Evolutionary conservation across 2,797 vertebrate genomes (phyloP).

Genomic region (Acipenser oxyrinchus): DNA sequence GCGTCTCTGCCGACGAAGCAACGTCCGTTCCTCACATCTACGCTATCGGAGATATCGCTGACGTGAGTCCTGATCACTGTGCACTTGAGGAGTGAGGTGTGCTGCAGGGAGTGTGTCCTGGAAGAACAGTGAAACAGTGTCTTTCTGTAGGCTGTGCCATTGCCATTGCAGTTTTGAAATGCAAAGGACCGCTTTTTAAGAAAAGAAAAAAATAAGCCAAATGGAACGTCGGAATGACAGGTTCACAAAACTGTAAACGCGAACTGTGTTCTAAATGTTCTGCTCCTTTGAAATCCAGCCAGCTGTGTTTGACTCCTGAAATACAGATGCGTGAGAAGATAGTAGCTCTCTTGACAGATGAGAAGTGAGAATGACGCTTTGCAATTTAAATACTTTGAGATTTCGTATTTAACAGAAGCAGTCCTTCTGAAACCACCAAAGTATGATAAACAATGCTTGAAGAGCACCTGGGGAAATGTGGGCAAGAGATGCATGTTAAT

Average conservation of each 20-base stretch:
- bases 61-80: conserved; percentile 57
- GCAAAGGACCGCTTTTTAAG: background rate
- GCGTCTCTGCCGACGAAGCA: conserved; percentile 69
- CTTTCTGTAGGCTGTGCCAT: conserved; percentile 10
- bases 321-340: conserved; percentile 2
- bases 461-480: conserved; percentile 24
- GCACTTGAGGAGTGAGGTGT: no score
- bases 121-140: background rate
- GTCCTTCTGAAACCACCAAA: conserved; percentile 5
- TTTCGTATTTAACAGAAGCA: conserved; percentile 22
- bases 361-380: conserved; percentile 6
- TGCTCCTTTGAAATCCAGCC: conserved; percentile 24
- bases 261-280: conserved; percentile 13
- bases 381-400: conserved; percentile 21
- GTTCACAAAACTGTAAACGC: background rate
- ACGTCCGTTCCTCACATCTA: conserved; percentile 82
- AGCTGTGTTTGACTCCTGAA: conserved; percentile 24
- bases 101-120: no score
- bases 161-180: background rate
- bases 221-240: conserved; percentile 12
- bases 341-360: background rate
- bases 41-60: conserved; percentile 81
- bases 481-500: conserved; percentile 39
- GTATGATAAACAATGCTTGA: conserved; percentile 13
- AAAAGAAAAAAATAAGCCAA: conserved; percentile 8